Evolutionary conservation across 1,140 invertebrate species (phyloP), one percentile per base, ranked within the genome.

Genomic region (Drosophila grimshawi): DNA sequence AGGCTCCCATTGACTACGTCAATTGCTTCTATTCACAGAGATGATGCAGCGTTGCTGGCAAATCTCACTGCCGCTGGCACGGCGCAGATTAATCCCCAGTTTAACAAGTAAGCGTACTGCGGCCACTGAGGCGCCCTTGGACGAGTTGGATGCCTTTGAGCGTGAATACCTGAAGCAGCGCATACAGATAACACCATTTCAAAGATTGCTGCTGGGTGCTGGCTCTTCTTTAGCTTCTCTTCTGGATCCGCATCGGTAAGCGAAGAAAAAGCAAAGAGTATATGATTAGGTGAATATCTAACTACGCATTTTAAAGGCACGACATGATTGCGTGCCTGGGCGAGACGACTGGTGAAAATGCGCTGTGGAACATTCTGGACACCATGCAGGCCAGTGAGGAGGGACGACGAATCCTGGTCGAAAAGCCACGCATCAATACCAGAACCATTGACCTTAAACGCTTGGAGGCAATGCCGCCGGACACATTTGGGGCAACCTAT

Each of bases 261-360:
- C 35, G n/a, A 8, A 48, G 10, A 10, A 32, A 27, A 3, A 8
- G 4, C 2, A 32, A n/a, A 45, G 32, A 5, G 2, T 19, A n/a
- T n/a, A n/a, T n/a, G 6, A 59, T 27, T 62, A 39, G 19, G 51
- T 11, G n/a, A 11, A 45, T 3, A 19, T 19, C 19, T 53, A 5
- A 0, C 33, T 35, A 37, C 27, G 8, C n/a, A 4, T 27, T 10
- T 60, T 57, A 3, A 78, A 94, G 96, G 57, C 95, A 94, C n/a
- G 98, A 99, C 92, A 98, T 98, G 97, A 97, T 99, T 80, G 97
- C 97, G 41, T 96, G 97, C 76, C 94, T 99, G 61, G 98, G 97
- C 3, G 98, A 99, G 94, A 96, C 97, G 0, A 97, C 97, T 3
- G 97, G 97, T 1, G 93, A 94, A 76, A 79, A 80, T 41, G 96